phyloP scores from a whole-genome alignment of 2,113 vertebrate species.

The Tychaedon coryphoeus region DNA sequence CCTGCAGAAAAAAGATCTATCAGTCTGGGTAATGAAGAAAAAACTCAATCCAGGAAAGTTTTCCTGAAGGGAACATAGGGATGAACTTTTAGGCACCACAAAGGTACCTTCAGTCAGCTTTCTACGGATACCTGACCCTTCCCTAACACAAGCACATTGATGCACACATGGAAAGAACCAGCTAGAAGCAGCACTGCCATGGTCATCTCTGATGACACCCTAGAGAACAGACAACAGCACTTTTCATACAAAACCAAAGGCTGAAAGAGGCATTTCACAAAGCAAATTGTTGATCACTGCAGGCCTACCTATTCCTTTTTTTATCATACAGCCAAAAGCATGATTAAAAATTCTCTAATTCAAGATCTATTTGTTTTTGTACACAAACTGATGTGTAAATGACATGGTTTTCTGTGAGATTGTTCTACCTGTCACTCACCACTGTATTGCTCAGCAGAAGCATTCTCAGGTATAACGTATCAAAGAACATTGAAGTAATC shows the following conservation, averaged over 20 bases:
- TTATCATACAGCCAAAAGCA: neutral
- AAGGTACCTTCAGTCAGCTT: neutral
- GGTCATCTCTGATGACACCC: neutral
- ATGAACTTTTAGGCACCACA: neutral
- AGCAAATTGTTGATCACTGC: neutral
- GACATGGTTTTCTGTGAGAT: neutral
- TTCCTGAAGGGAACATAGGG: neutral
- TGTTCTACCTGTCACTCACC: neutral
- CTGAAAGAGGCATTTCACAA: neutral
- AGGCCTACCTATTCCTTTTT: neutral
- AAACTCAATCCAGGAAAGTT: neutral
- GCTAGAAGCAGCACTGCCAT: neutral
- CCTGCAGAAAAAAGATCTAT: rapidly evolving
- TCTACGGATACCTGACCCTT: neutral
- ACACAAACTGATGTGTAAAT: neutral
- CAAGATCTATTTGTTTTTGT: neutral
- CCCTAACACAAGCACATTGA: neutral
- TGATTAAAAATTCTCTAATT: neutral
- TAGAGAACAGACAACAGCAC: neutral
- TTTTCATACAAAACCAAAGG: neutral
- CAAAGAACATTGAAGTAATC: neutral
- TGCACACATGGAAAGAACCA: rapidly evolving
- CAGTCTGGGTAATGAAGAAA: rapidly evolving
- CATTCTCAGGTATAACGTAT: neutral
- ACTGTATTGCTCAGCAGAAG: neutral